These are phyloP conservation scores for Cairina moschata DNA, from an alignment of 2,113 vertebrate genomes.

Conservation along the genomic window DNA sequence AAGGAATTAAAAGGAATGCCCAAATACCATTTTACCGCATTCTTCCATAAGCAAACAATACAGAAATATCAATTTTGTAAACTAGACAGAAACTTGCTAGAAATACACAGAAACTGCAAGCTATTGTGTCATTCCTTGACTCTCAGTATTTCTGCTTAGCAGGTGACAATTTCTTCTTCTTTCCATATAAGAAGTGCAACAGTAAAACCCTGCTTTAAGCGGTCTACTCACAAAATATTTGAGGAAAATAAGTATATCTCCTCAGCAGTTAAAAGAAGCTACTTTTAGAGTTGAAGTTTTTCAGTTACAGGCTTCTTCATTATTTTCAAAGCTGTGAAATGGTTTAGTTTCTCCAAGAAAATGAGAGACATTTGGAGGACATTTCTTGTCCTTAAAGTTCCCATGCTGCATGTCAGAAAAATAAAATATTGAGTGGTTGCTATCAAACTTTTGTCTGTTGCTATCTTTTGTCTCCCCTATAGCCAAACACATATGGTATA, in stretches of 20 bases:
- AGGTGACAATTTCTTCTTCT: neutral
- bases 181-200: neutral
- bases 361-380: neutral
- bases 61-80: neutral
- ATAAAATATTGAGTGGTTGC: neutral
- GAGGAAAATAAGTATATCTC: neutral
- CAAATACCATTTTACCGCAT: neutral
- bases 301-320: neutral
- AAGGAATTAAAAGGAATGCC: neutral
- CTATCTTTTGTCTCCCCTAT: neutral
- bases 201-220: neutral
- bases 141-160: neutral
- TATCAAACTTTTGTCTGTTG: neutral
- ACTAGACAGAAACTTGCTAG: neutral
- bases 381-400: neutral
- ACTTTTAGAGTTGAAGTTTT: neutral
- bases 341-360: neutral
- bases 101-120: neutral
- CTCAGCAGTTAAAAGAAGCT: neutral
- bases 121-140: neutral
- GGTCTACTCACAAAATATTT: neutral
- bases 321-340: neutral
- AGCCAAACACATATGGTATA: neutral
- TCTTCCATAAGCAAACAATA: neutral
- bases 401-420: accelerated